These are phyloP conservation scores for Prochilodus magdalenae DNA, from an alignment of 2,113 vertebrate species.

Conservation along the genomic window DNA sequence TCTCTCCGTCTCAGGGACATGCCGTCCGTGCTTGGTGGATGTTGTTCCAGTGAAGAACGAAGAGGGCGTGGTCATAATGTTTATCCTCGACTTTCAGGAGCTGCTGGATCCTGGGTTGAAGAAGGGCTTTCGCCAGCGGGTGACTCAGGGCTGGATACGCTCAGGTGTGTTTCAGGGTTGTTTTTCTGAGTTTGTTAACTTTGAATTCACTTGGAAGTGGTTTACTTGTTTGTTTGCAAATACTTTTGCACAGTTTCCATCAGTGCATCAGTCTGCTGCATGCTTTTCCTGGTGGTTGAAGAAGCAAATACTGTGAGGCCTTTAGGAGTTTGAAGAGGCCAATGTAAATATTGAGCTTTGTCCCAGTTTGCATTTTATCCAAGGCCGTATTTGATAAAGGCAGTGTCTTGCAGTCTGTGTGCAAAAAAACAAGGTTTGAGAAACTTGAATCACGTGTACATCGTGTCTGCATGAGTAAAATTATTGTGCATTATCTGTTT, in stretches of 20 bases:
- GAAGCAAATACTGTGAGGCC: not conserved
- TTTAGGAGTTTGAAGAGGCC: not conserved
- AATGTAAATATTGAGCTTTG: not conserved
- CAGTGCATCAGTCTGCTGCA: not conserved
- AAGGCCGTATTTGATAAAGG: conserved; percentile 16
- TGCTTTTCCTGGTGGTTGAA: not conserved
- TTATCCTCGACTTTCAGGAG: conserved; percentile 98
- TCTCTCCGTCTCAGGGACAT: conserved; percentile 78
- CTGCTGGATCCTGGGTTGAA: conserved; percentile 73
- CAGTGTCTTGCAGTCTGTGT: not conserved
- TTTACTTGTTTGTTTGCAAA: not conserved
- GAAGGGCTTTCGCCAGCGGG: conserved; percentile 81
- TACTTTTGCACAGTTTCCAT: not conserved
- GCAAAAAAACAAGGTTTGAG: not conserved
- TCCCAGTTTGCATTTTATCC: not conserved
- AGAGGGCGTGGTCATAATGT: conserved; percentile 93
- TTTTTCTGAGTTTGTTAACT: conserved; percentile 14
- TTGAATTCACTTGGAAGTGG: not conserved
- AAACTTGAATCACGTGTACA: too few relatives aligned
- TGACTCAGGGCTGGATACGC: conserved; percentile 83
- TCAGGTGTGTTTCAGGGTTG: conserved; percentile 71
- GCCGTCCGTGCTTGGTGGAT: conserved; percentile 91
- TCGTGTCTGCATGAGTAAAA: too few relatives aligned
- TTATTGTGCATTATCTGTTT: too few relatives aligned
- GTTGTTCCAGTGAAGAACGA: conserved; percentile 96